Evolutionary conservation across 2,797 vertebrate species (phyloP).

Genomic region (Gephyroberyx darwinii): DNA sequence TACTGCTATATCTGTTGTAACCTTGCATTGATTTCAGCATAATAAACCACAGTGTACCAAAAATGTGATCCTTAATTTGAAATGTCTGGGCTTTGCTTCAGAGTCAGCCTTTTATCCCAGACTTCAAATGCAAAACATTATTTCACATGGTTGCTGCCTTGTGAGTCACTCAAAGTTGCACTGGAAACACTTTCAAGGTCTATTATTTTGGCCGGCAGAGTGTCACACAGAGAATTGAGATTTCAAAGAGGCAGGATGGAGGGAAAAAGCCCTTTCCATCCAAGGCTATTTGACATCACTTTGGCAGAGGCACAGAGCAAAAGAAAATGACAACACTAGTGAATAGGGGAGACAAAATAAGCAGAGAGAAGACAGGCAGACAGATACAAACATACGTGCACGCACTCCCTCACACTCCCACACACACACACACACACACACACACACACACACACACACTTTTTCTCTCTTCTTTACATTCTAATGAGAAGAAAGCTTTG

Average conservation of each 20-base stretch:
- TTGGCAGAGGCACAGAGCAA: constrained; percentile 31
- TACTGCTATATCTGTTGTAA: constrained; percentile 4
- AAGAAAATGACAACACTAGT: constrained; percentile 41
- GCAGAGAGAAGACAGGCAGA: constrained; percentile 20
- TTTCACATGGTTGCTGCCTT: constrained; percentile 12
- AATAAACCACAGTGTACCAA: neutral
- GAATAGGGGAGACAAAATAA: constrained; percentile 8
- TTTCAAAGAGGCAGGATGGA: constrained; percentile 27
- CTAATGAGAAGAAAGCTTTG: constrained; percentile 54
- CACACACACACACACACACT: neutral
- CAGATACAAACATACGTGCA: neutral
- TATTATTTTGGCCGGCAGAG: constrained; percentile 14
- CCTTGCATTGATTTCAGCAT: neutral
- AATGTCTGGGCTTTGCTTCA: neutral
- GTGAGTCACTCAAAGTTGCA: constrained; percentile 7
- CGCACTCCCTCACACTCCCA: neutral
- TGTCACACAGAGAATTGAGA: constrained; percentile 30
- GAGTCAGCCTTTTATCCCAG: constrained; percentile 15
- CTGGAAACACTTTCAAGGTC: constrained; percentile 18
- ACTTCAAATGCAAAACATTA: constrained; percentile 27
- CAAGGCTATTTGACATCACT: constrained; percentile 40
- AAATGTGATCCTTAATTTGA: neutral
- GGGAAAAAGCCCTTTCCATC: constrained; percentile 14
- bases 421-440: neutral
- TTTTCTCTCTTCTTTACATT: constrained; percentile 34